Evolutionary conservation across 1,140 invertebrate species (phyloP), one percentile per base, ranked within the genome.

Genomic region (Drosophila melanica): DNA sequence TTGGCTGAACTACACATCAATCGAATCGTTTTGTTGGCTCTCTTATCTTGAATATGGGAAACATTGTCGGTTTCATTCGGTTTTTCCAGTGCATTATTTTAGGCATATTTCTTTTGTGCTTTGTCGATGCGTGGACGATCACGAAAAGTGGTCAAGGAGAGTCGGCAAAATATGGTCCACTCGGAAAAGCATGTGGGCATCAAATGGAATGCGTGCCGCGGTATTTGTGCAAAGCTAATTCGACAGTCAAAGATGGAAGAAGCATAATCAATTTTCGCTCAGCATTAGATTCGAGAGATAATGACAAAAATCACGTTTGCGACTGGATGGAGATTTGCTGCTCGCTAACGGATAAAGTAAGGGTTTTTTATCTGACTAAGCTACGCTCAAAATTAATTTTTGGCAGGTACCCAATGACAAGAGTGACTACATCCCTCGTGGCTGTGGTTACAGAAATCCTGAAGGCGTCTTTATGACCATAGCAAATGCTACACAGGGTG

Each of bases 401-500:
- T 14, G 16, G 3, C 14, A 44, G 42, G 18, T 10, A 44, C 6
- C 4, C 0, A 18, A 0, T 14, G 16, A 37, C 4, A 5, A 18
- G 10, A 16, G 11, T 9, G 2, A 8, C 0, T 12, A 53, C 14
- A n/a, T 12, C 90, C 8, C 63, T 97, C n/a, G 93, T 92, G 77
- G 90, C 94, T 48, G 92, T 94, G 41, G 94, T 94, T 3, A 54
- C 3, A 47, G 30, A 6, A 63, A 70, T 47, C 50, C 50, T 0
- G 30, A 55, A 0, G 67, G 59, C 5, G 0, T 64, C 0, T 1
- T 20, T 9, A 7, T 70, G 0, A 48, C 11, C 1, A 2, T 70
- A 0, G 3, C 14, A 6, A 48, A 54, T 55, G 0, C 11, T 1
- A 0, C 5, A 0, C 12, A n/a, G 1, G n/a, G 8, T 27, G 69